phyloP scores from a whole-genome alignment of 2,888 invertebrate genomes.

The Tineola bisselliella region DNA sequence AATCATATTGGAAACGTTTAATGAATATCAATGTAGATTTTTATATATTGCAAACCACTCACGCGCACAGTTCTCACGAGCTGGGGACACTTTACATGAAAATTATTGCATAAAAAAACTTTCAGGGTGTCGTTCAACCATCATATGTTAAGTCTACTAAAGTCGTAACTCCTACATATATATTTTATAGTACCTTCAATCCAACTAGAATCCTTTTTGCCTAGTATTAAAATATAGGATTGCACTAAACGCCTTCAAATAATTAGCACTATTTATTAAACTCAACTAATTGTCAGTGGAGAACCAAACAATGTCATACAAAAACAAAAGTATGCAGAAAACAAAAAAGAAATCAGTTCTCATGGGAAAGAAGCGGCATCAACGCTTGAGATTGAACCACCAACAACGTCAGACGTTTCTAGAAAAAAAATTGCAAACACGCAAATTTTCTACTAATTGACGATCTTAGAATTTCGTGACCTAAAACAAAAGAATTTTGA shows the following conservation, averaged over 20 bases:
- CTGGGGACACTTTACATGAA: conserved; percentile 12
- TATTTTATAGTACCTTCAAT: too few species aligned
- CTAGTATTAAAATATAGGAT: too few species aligned
- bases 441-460: conserved; percentile 11
- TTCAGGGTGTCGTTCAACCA: background rate
- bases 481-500: background rate
- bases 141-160: too few species aligned
- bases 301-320: background rate
- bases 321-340: background rate
- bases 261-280: background rate
- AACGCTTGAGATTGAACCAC: background rate
- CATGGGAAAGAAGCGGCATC: conserved; percentile 8
- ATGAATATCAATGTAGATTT: conserved; percentile 26
- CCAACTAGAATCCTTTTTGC: too few species aligned
- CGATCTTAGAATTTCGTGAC: background rate
- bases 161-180: too few species aligned
- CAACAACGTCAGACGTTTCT: conserved; percentile 1
- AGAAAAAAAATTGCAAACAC: conserved; percentile 6
- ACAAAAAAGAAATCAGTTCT: conserved; percentile 10
- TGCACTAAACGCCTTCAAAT: too few species aligned
- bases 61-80: conserved; percentile 19
- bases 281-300: background rate
- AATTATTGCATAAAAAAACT: background rate
- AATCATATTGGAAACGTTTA: conserved; percentile 1
- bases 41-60: conserved; percentile 26